Evolutionary conservation across 2,113 vertebrate species (phyloP), one percentile per base, ranked within the genome.

Genomic region (Excalfactoria chinensis): DNA sequence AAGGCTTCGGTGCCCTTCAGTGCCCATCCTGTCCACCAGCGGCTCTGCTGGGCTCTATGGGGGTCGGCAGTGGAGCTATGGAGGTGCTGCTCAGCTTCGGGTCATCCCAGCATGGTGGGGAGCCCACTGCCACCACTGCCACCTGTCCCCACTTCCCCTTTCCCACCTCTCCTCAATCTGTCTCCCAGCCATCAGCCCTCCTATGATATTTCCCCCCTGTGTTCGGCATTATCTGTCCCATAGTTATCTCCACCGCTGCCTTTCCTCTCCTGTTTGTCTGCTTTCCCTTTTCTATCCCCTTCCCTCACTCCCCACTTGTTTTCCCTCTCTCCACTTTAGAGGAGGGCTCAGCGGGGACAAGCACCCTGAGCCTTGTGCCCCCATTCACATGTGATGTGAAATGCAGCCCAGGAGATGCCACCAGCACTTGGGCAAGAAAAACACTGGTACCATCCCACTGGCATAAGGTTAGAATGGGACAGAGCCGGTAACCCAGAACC

Each of bases 141-240:
- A 21, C 23, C 59, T 28, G 0, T 8, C 40, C 49, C 9, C 1
- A 5, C 69, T 63, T 32, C 60, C 1, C 1, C 53, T 20, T 20
- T 11, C 8, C 22, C 71, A 7, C 60, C 64, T 49, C 68, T 3
- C 48, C 69, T 15, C 35, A 2, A 3, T 46, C 30, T 60, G 30
- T 34, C 48, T 13, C 32, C 5, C 63, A 16, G 34, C 30, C 53
- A n/a, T 7, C 72, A 34, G 22, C n/a, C 23, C 51, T 49, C 16
- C 30, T 1, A 0, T 7, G 16, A 7, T 21, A 30, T 53, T 51
- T 19, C 15, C 70, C n/a, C 18, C 37, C 53, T 8, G 0, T 5
- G 32, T 2, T 58, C 59, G 58, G 48, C 6, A 23, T 13, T 19
- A 7, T 92, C 67, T 44, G 41, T 56, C 28, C 49, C 25, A 0